Percentiles rank a stretch among this genome's conserved stretches.
These are phyloP conservation scores for Trachelus tabidus DNA, from an alignment of 2,888 invertebrate genomes.

Conservation along the genomic window DNA sequence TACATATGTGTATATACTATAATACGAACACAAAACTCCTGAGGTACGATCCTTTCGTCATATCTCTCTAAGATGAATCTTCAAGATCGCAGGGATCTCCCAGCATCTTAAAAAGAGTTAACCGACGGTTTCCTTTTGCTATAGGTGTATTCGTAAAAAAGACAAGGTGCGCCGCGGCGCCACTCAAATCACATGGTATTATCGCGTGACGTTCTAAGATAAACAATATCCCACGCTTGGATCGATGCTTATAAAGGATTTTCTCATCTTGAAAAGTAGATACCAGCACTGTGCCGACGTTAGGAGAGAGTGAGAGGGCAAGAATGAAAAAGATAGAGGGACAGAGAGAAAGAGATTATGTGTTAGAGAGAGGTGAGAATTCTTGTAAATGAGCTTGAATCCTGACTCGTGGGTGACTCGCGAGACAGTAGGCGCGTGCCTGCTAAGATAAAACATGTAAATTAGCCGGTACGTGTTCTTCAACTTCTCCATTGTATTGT, in stretches of 20 bases:
- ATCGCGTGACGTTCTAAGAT: conserved; percentile 31
- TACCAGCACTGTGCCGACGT: neutral
- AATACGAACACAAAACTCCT: neutral
- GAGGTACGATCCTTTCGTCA: neutral
- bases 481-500: conserved; percentile 21
- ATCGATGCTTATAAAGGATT: conserved; percentile 58
- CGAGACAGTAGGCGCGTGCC: conserved; percentile 22
- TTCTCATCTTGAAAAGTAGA: neutral
- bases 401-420: neutral
- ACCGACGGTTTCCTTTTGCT: neutral
- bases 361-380: neutral
- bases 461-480: conserved; percentile 25
- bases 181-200: neutral
- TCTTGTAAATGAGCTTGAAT: neutral
- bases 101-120: neutral
- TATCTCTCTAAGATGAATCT: neutral
- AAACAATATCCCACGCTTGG: conserved; percentile 54
- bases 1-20: neutral
- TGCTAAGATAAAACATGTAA: conserved; percentile 14
- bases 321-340: neutral
- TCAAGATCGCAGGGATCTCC: neutral
- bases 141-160: neutral
- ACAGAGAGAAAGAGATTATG: neutral
- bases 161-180: neutral
- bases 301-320: conserved; percentile 22